Evolutionary conservation across 2,888 invertebrate genomes (phyloP).

Genomic region (Drosophila melanosoma): DNA sequence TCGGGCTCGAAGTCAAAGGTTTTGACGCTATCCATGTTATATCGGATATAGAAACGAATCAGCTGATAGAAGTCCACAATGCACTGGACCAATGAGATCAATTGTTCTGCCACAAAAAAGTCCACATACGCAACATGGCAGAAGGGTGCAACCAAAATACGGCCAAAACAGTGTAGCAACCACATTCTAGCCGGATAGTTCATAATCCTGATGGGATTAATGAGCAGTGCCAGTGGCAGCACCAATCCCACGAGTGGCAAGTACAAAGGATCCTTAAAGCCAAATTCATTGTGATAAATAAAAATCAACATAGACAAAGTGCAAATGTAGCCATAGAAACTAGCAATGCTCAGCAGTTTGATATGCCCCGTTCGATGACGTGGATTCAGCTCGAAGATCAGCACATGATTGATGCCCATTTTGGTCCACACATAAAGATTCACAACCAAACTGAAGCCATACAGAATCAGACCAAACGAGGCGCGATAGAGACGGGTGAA

Average conservation of each 20-base stretch:
- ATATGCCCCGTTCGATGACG: constrained; percentile 95
- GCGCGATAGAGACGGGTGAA: constrained; percentile 96
- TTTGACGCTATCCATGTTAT: constrained; percentile 12
- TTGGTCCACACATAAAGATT: constrained; percentile 97
- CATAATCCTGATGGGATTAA: constrained; percentile 96
- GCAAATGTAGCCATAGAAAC: constrained; percentile 96
- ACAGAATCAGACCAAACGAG: constrained; percentile 94
- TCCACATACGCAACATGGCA: constrained; percentile 96
- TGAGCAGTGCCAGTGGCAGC: constrained; percentile 91
- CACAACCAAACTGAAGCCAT: constrained; percentile 95
- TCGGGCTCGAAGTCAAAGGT: constrained; percentile 86
- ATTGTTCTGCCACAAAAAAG: constrained; percentile 98
- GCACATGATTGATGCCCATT: constrained; percentile 96
- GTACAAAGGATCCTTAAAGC: constrained; percentile 92
- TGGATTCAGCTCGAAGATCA: constrained; percentile 98
- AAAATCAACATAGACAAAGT: constrained; percentile 90
- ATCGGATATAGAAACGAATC: constrained; percentile 91
- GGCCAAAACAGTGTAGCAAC: constrained; percentile 91
- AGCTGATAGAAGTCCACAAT: constrained; percentile 96
- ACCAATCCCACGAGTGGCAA: constrained; percentile 93
- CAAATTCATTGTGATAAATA: constrained; percentile 87
- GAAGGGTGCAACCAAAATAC: constrained; percentile 94
- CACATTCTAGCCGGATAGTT: constrained; percentile 95
- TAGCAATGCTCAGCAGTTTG: constrained; percentile 94
- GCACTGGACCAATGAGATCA: constrained; percentile 94